A percentile compares a stretch with the other conserved stretches of the same genome.
Evolutionary conservation across 2,113 vertebrate genomes (phyloP).

Genomic region (Mobula birostris): DNA sequence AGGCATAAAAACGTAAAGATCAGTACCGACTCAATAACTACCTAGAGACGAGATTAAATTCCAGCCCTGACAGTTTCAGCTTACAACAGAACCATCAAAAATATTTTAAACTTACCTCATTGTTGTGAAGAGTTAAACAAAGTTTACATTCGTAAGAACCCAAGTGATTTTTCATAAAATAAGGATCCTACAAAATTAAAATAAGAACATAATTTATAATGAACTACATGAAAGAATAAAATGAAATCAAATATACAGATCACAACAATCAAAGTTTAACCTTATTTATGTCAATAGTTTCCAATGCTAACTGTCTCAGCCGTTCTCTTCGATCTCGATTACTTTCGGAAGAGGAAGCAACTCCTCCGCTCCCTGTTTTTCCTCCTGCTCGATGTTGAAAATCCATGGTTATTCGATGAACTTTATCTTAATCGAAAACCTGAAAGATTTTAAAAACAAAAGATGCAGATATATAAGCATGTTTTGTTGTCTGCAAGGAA

Average conservation of each 20-base stretch:
- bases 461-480: neutral
- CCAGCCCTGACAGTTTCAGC: neutral
- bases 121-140: conserved; percentile 93
- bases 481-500: neutral
- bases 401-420: conserved; percentile 67
- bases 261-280: conserved; percentile 41
- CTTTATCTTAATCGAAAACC: conserved; percentile 1
- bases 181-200: conserved; percentile 69
- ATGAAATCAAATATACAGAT: neutral
- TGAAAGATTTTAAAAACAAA: conserved; percentile 16
- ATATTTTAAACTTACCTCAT: conserved; percentile 67
- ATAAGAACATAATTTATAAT: conserved; percentile 7
- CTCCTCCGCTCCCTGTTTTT: conserved; percentile 90
- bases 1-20: neutral
- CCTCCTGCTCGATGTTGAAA: conserved; percentile 94
- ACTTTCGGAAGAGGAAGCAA: conserved; percentile 89
- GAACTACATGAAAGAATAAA: neutral
- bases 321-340: conserved; percentile 86
- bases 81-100: neutral
- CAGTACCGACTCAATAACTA: neutral
- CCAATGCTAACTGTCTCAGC: conserved; percentile 84
- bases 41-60: neutral
- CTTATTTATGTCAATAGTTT: conserved; percentile 98
- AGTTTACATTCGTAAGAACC: conserved; percentile 97
- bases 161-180: conserved; percentile 98